Base-by-base conservation (phyloP, 2,888 invertebrate species). In the Heliconius charithonia region DNA sequence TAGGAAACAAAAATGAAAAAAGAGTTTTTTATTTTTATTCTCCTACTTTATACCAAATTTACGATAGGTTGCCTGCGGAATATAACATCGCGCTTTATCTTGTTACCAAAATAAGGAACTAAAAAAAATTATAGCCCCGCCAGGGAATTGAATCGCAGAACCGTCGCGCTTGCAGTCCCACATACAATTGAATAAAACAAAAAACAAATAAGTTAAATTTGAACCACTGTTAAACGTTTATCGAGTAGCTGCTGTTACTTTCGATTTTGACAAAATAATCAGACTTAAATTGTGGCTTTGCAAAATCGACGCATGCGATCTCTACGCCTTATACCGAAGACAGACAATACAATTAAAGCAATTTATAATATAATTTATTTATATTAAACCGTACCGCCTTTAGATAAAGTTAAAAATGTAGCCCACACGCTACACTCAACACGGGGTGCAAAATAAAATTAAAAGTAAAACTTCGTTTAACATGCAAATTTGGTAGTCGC, bases 401-500 rank as follows among this genome's bases (percentile, higher is more conserved):
- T 13, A 16, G 27, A 82, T 89, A 89, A 84, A 85, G 81, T 74
- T 80, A 75, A 79, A 74, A 82, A 76, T 74, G 81, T 84, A 83
- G 88, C 25, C 70, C 59, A 88, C 85, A 84, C 83, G 87, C 87
- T 87, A 84, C 89, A 93, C 94, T 94, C 92, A 93, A 93, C 93
- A 93, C 91, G 89, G 89, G 87, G 87, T 89, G 87, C 88, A 93
- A 92, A 94, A 94, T 90, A 91, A 95, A 93, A 92, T 91, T 87
- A 87, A 90, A 93, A 90, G 87, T 88, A 89, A 90, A 92, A 92
- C 93, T 94, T 95, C 94, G 95, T 94, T 95, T 95, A 95, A 95
- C 94, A 95, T 95, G 95, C 94, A 95, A 95, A 95, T 95, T 94
- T 95, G 93, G 95, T 90, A 95, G 92, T 92, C 89, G 86, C 92